Conservation (phyloP, 2,888 invertebrate genomes). For the Pheosia gnoma region DNA sequence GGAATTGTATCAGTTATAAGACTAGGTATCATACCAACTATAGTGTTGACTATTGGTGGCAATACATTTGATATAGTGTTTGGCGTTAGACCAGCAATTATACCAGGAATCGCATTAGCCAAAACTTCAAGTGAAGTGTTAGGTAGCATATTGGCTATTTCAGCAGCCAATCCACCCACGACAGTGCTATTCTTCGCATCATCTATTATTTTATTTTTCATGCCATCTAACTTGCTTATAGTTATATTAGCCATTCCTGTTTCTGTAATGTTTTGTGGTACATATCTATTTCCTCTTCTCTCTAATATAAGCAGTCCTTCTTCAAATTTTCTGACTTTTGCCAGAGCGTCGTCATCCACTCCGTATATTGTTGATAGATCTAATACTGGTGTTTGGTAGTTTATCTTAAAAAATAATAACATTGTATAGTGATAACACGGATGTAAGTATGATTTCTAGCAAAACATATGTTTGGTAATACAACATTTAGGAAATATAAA, state of each 20-base stretch:
- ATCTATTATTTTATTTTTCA: constrained; percentile 28
- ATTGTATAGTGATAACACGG: not conserved
- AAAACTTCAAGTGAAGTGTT: constrained; percentile 9
- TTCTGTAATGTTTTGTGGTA: constrained; percentile 44
- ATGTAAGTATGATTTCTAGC: not conserved
- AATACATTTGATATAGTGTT: not conserved
- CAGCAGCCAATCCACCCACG: constrained; percentile 10
- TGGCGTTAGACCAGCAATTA: not conserved
- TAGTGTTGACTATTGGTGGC: not conserved
- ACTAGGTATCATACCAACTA: not conserved
- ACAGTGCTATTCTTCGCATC: constrained; percentile 28
- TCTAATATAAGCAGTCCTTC: constrained; percentile 60
- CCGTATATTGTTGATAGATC: constrained; percentile 71
- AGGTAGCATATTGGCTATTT: constrained; percentile 20
- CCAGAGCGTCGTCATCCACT: constrained; percentile 52
- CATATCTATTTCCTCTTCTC: constrained; percentile 47
- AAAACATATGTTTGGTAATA: too few relatives aligned
- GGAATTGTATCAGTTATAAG: constrained; percentile 5
- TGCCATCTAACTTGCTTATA: constrained; percentile 14
- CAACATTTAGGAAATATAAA: too few relatives aligned
- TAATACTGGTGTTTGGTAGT: constrained; percentile 65
- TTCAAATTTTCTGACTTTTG: constrained; percentile 51
- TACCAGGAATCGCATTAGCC: not conserved
- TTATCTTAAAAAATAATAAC: constrained; percentile 51
- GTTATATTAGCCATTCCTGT: constrained; percentile 19